A percentile compares a stretch with the other conserved stretches of the same genome.
These are phyloP conservation scores for Euplexia lucipara DNA, from an alignment of 2,888 invertebrate species.

Conservation along the genomic window DNA sequence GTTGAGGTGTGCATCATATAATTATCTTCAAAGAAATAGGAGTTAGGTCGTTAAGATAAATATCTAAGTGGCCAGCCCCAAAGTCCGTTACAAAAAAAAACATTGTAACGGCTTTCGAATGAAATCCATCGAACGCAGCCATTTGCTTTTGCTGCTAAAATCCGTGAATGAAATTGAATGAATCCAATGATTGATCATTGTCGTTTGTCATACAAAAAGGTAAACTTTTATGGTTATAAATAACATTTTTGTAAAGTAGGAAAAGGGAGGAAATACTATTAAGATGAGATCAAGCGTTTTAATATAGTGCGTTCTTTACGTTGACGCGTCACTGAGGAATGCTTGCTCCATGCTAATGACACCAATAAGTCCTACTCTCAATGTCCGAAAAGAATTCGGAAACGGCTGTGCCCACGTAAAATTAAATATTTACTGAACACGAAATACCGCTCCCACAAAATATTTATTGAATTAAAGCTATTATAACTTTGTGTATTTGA, in stretches of 20 bases:
- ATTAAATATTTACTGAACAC: conserved; percentile 79
- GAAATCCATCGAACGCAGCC: conserved; percentile 25
- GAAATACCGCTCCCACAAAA: conserved; percentile 68
- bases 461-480: conserved; percentile 18
- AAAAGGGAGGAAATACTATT: conserved; percentile 21
- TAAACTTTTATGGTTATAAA: not conserved
- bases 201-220: no score
- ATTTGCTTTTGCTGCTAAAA: not conserved
- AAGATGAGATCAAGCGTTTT: conserved; percentile 66
- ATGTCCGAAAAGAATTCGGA: conserved; percentile 79
- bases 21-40: conserved; percentile 32
- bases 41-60: conserved; percentile 29
- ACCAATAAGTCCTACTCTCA: conserved; percentile 76
- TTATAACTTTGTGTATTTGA: conserved; percentile 3
- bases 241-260: not conserved
- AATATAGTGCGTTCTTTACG: conserved; percentile 77
- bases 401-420: conserved; percentile 72
- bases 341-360: conserved; percentile 82
- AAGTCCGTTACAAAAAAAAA: conserved; percentile 20
- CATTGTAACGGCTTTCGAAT: conserved; percentile 49
- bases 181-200: conserved; percentile 12
- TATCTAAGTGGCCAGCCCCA: conserved; percentile 35
- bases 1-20: conserved; percentile 11
- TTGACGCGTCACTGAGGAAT: conserved; percentile 76
- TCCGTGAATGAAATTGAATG: conserved; percentile 14